Evolutionary conservation across 2,888 invertebrate species (phyloP), one percentile per base, ranked within the genome.

Genomic region (Nomada ferruginata): DNA sequence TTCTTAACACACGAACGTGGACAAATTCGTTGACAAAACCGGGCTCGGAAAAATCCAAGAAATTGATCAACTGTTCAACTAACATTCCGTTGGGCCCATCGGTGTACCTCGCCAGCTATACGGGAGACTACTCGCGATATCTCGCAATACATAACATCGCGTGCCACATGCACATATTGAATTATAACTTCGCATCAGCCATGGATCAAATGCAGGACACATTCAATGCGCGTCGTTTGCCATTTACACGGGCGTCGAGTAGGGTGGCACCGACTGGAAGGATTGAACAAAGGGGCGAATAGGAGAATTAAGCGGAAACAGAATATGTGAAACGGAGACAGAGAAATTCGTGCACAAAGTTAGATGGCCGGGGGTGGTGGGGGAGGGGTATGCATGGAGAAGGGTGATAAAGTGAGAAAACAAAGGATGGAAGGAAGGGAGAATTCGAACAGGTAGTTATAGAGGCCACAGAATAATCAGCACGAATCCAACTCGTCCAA

Each of bases 401-500:
- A 55, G 36, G 15, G 42, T n/a, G 68, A 65, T 47, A 61, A 50
- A 29, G 63, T 9, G 44, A n/a, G 29, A 5, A 26, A 44, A 60
- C 50, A 60, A 52, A 63, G 36, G 50, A 18, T 15, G 29, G 11
- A 20, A 65, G 70, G 29, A 47, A 52, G 71, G 71, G 65, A 13
- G 55, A 57, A 74, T 73, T 36, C 61, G 68, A 80, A 71, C 78
- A 82, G 81, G 77, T 73, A 83, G 79, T 81, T 86, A 84, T 83
- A 73, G 86, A 85, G 82, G 73, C 84, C 63, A 68, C 88, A 84
- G 89, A 90, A 91, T 90, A 90, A 90, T 90, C 87, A 91, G 89
- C 85, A 71, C 80, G 83, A 84, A 85, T 77, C 83, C 82, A 71
- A 76, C 60, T 63, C 75, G 73, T 73, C 77, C 85, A 77, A 64